A percentile compares a stretch with the other conserved stretches of the same genome.
phyloP scores from a whole-genome alignment of 2,797 vertebrate genomes.

The Tragopan temminckii region DNA sequence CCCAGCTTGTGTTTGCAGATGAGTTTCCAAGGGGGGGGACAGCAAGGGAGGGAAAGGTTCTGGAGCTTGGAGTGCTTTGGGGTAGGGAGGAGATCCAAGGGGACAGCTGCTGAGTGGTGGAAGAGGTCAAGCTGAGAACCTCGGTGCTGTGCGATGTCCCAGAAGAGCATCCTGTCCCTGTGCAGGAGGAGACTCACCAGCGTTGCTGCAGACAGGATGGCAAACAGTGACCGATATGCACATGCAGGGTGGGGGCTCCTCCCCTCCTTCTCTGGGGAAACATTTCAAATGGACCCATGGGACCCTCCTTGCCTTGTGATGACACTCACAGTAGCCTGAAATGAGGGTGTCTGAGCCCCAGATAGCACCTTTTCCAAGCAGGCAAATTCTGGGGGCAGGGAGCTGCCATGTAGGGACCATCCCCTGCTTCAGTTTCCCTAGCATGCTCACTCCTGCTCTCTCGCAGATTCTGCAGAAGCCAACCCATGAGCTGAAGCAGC shows the following conservation, averaged over 20 bases:
- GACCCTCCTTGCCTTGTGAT: not conserved
- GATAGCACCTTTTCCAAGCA: not conserved
- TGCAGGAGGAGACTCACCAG: not conserved
- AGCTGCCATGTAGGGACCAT: not conserved
- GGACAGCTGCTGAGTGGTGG: not conserved
- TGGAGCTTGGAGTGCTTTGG: not conserved
- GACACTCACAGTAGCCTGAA: not conserved
- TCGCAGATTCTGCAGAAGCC: constrained; percentile 90
- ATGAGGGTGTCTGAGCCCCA: not conserved
- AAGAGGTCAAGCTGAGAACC: not conserved
- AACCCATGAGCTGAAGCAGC: constrained; percentile 88
- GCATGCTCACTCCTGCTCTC: not conserved
- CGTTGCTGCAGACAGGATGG: not conserved
- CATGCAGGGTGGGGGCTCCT: not conserved
- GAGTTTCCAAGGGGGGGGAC: not conserved
- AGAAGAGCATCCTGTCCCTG: not conserved
- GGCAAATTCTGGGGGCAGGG: not conserved
- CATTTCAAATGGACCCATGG: fast-evolving
- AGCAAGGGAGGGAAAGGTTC: not conserved
- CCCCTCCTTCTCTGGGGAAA: fast-evolving
- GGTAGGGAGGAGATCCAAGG: not conserved
- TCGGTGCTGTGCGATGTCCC: not conserved
- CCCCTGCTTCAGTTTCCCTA: not conserved
- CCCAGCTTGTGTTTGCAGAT: not conserved
- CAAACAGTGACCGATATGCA: not conserved